phyloP scores from a whole-genome alignment of 2,888 invertebrate genomes.

The Pocota personata region DNA sequence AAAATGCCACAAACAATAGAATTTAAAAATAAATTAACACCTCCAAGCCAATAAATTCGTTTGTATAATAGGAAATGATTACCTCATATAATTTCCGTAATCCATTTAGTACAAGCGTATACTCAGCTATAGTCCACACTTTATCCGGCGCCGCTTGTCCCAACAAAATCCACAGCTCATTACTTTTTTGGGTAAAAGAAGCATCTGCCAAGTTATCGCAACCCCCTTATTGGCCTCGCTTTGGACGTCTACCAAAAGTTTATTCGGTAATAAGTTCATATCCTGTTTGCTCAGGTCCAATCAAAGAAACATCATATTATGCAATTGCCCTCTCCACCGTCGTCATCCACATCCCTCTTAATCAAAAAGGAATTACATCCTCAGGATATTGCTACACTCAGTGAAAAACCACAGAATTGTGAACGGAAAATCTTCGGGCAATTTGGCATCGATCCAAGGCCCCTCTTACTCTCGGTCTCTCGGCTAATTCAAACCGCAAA shows the following conservation, averaged over 20 bases:
- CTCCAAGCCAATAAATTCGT: slow-evolving; percentile 15
- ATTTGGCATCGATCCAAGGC: slow-evolving; percentile 72
- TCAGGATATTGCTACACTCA: slow-evolving; percentile 74
- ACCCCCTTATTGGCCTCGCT: slow-evolving; percentile 42
- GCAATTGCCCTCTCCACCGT: slow-evolving; percentile 51
- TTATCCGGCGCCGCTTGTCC: slow-evolving; percentile 43
- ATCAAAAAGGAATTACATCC: slow-evolving; percentile 74
- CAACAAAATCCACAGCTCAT: slow-evolving; percentile 61
- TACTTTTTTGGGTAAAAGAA: slow-evolving; percentile 44
- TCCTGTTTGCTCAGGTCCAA: slow-evolving; percentile 74
- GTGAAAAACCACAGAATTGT: slow-evolving; percentile 74
- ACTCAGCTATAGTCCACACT: slow-evolving; percentile 9
- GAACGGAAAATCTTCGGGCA: slow-evolving; percentile 74
- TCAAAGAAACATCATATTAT: slow-evolving; percentile 74
- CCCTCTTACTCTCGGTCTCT: not conserved
- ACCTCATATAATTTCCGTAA: slow-evolving; percentile 41
- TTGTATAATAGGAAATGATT: slow-evolving; percentile 38
- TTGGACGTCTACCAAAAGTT: slow-evolving; percentile 72
- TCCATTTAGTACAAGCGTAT: slow-evolving; percentile 26
- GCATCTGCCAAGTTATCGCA: slow-evolving; percentile 64
- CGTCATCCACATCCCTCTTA: slow-evolving; percentile 70
- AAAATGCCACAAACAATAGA: not conserved
- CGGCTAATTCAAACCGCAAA: slow-evolving; percentile 73
- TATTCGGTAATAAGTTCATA: slow-evolving; percentile 74
- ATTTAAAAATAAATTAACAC: slow-evolving; percentile 13